Evolutionary conservation across 1,140 invertebrate genomes (phyloP).

Genomic region (Anoplolepis gracilipes): DNA sequence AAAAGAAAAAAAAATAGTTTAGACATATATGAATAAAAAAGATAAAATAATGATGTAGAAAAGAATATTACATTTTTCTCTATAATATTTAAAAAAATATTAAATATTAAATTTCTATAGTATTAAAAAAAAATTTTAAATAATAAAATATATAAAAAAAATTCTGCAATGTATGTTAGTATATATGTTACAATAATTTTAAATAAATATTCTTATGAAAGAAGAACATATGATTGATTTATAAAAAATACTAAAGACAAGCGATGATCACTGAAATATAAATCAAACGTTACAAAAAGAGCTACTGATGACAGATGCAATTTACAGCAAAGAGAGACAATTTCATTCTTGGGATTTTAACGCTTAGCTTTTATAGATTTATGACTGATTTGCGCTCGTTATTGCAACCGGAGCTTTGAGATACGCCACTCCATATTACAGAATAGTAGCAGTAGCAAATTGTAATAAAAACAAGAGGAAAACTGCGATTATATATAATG

Average conservation of each 20-base stretch:
- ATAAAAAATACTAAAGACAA: neutral
- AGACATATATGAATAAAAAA: neutral
- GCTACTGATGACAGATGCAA: too few relatives aligned
- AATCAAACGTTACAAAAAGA: too few relatives aligned
- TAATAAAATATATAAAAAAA: neutral
- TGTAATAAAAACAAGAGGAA: neutral
- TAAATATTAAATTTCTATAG: neutral
- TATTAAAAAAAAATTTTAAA: too few relatives aligned
- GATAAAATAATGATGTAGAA: neutral
- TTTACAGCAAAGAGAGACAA: too few relatives aligned
- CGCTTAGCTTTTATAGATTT: slow-evolving; percentile 15
- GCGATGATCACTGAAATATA: neutral
- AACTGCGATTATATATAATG: neutral
- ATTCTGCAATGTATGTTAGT: neutral
- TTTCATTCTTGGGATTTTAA: too few relatives aligned
- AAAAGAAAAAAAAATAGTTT: neutral
- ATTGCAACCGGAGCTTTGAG: slow-evolving; percentile 38
- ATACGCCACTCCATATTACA: slow-evolving; percentile 14
- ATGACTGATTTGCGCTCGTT: slow-evolving; percentile 39
- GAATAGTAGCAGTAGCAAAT: neutral
- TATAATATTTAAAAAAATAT: neutral
- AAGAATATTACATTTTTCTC: neutral
- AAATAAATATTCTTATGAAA: neutral
- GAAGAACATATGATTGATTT: neutral
- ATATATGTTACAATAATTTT: slow-evolving; percentile 2